Conservation (phyloP, 2,797 vertebrate genomes). For the Octomys mimax region DNA sequence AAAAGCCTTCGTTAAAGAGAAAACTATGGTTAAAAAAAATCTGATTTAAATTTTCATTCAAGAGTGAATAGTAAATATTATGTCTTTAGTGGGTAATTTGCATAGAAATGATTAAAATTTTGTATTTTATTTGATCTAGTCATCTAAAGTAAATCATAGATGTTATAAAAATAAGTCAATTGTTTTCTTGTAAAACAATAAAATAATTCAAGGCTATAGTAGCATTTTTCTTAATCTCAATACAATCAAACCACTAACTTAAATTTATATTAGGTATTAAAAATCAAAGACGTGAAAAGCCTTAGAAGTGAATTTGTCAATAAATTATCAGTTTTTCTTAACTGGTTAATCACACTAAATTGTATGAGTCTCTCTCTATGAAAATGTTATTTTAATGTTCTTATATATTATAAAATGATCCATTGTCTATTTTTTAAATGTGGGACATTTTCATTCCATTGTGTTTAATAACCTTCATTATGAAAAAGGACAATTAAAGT, state of each 20-base stretch:
- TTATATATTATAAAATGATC: background rate
- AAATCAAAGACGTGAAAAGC: background rate
- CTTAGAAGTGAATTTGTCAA: constrained; percentile 21
- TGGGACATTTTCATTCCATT: constrained; percentile 1
- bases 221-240: background rate
- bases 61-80: background rate
- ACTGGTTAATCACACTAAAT: background rate
- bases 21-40: background rate
- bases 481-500: background rate
- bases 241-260: background rate
- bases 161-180: background rate
- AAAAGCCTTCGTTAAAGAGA: constrained; percentile 29
- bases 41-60: constrained; percentile 25
- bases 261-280: constrained; percentile 7
- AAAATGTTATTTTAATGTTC: background rate
- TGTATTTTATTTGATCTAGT: background rate
- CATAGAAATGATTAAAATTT: background rate
- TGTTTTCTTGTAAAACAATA: constrained; percentile 44
- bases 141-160: background rate
- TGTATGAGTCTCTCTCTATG: background rate
- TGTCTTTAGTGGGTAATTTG: background rate
- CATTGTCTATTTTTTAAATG: background rate
- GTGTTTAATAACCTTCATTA: constrained; percentile 12
- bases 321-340: constrained; percentile 18
- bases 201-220: background rate